phyloP scores from a whole-genome alignment of 2,113 vertebrate species.

The Saguinus imperator region DNA sequence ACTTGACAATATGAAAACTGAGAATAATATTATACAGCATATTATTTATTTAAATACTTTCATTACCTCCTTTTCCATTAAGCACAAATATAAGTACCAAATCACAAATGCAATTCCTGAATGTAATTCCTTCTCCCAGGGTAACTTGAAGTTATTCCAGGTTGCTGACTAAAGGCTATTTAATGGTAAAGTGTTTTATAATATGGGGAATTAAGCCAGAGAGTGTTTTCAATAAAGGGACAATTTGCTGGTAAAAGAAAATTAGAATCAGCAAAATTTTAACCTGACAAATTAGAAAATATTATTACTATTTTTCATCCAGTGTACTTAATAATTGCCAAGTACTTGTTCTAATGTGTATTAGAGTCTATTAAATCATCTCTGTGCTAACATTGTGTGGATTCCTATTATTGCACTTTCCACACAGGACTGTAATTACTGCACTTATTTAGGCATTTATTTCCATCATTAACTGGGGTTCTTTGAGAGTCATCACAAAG shows the following conservation, averaged over 20 bases:
- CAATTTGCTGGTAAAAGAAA: conserved; percentile 54
- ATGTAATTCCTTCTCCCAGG: conserved; percentile 34
- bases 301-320: conserved; percentile 57
- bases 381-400: neutral
- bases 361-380: conserved; percentile 56
- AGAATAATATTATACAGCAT: neutral
- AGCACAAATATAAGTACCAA: conserved; percentile 1
- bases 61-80: neutral
- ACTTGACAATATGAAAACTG: conserved; percentile 22
- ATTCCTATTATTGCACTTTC: conserved; percentile 4
- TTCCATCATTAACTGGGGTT: conserved; percentile 45
- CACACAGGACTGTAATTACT: conserved; percentile 38
- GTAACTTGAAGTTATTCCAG: neutral
- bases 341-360: conserved; percentile 29
- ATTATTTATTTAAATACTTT: conserved; percentile 37
- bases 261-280: conserved; percentile 58
- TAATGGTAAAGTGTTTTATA: conserved; percentile 58
- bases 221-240: conserved; percentile 49
- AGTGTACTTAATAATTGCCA: conserved; percentile 47
- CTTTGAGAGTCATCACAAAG: conserved; percentile 10
- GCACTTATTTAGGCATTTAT: conserved; percentile 39
- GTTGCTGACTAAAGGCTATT: conserved; percentile 59
- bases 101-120: conserved; percentile 43
- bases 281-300: conserved; percentile 64
- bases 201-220: conserved; percentile 2